Percentiles rank a stretch among this genome's conserved stretches.
Conservation (phyloP, 2,797 vertebrate genomes). For the Lacerta viridis region DNA sequence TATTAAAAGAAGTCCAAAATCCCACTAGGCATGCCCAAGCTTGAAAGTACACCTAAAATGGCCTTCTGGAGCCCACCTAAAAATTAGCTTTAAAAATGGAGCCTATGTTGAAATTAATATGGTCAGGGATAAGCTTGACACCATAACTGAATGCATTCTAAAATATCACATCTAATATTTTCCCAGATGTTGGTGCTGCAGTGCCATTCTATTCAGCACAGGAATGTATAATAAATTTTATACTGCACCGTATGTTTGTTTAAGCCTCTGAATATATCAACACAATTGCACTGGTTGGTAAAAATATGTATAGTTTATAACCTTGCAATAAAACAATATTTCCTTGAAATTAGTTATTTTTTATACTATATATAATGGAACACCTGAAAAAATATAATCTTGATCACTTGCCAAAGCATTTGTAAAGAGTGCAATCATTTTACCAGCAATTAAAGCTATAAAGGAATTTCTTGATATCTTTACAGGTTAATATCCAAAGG, state of each 20-base stretch:
- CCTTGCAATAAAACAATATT: slow-evolving; percentile 54
- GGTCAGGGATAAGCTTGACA: slow-evolving; percentile 57
- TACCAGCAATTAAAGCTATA: slow-evolving; percentile 18
- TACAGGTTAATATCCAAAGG: slow-evolving; percentile 13
- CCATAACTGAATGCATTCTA: slow-evolving; percentile 62
- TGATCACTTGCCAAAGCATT: slow-evolving; percentile 40
- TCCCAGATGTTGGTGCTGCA: slow-evolving; percentile 69
- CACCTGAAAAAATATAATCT: slow-evolving; percentile 44
- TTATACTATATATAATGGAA: slow-evolving; percentile 27
- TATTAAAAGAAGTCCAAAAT: slow-evolving; percentile 9
- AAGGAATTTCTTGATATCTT: slow-evolving; percentile 40
- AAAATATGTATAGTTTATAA: slow-evolving; percentile 56
- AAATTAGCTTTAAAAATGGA: slow-evolving; percentile 69
- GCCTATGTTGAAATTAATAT: slow-evolving; percentile 71
- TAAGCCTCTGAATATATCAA: slow-evolving; percentile 70
- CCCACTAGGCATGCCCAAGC: slow-evolving; percentile 17
- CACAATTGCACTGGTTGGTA: slow-evolving; percentile 58
- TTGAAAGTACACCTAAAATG: neutral
- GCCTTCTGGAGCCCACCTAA: slow-evolving; percentile 51
- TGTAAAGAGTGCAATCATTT: slow-evolving; percentile 30
- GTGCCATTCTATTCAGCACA: slow-evolving; percentile 74
- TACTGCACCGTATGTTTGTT: slow-evolving; percentile 71
- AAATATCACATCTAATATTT: slow-evolving; percentile 71
- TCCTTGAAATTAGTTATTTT: slow-evolving; percentile 44
- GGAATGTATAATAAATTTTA: slow-evolving; percentile 74